These are phyloP conservation scores for Atractosteus spatula DNA, from an alignment of 2,113 vertebrate genomes.

Conservation along the genomic window DNA sequence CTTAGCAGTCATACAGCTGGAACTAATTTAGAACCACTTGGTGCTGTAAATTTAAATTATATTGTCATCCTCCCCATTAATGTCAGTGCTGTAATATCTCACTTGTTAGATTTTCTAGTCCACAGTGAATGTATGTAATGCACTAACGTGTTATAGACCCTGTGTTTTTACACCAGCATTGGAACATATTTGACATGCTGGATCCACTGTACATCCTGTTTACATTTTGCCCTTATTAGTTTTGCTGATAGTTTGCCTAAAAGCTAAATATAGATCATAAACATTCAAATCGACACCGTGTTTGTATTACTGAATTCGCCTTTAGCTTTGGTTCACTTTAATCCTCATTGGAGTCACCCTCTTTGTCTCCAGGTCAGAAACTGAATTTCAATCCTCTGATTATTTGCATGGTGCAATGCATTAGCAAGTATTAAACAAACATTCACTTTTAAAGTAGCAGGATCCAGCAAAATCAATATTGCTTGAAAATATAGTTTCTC, in stretches of 20 bases:
- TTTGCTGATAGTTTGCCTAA: constrained; percentile 58
- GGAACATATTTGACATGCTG: background rate
- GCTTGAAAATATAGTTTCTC: constrained; percentile 21
- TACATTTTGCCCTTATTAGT: constrained; percentile 50
- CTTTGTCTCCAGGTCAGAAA: constrained; percentile 57
- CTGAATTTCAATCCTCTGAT: constrained; percentile 11
- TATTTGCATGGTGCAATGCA: constrained; percentile 43
- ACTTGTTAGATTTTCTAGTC: background rate
- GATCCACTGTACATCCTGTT: constrained; percentile 40
- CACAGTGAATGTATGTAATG: background rate
- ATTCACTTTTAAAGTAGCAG: constrained; percentile 43
- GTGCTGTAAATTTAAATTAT: background rate
- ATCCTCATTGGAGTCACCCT: constrained; percentile 57
- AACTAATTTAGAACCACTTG: no score
- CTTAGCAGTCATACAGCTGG: no score
- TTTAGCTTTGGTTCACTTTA: constrained; percentile 48
- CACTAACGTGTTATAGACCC: background rate
- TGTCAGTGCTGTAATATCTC: background rate
- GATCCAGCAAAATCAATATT: constrained; percentile 32
- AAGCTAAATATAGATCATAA: constrained; percentile 40
- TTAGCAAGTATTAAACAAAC: constrained; percentile 36
- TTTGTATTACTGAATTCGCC: constrained; percentile 46
- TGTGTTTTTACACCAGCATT: background rate
- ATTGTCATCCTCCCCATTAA: background rate
- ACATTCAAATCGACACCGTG: constrained; percentile 34